These are phyloP conservation scores for Pycnonotus jocosus DNA, from an alignment of 2,113 vertebrate genomes.

Conservation along the genomic window DNA sequence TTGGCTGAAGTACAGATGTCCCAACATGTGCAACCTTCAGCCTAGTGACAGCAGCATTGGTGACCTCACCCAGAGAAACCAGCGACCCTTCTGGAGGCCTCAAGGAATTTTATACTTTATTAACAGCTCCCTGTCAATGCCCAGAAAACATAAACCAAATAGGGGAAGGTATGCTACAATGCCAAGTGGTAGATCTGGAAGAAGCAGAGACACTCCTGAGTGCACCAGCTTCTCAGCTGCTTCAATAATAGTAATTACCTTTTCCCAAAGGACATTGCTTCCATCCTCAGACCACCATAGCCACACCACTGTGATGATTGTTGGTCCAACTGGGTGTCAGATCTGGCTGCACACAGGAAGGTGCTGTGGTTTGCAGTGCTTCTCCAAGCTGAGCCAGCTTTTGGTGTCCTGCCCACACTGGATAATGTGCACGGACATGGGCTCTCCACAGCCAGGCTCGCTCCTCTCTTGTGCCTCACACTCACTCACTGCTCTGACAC, in stretches of 20 bases:
- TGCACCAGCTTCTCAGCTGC: neutral
- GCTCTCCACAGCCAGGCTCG: neutral
- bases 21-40: neutral
- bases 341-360: neutral
- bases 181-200: neutral
- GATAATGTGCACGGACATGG: rapidly evolving
- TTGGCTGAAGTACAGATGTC: neutral
- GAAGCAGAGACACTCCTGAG: neutral
- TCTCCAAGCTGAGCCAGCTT: neutral
- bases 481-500: rapidly evolving
- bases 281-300: neutral
- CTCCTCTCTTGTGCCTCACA: neutral
- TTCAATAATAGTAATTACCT: neutral
- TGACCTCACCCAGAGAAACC: neutral
- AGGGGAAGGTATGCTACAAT: neutral
- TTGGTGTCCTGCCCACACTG: neutral
- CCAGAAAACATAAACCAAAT: neutral
- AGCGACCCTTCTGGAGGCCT: rapidly evolving
- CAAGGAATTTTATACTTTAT: neutral
- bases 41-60: neutral
- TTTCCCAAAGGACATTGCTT: neutral
- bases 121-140: neutral
- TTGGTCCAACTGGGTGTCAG: neutral
- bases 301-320: neutral
- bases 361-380: neutral